Evolutionary conservation across 2,888 invertebrate genomes (phyloP).

Genomic region (Gisinianus flammeolus): DNA sequence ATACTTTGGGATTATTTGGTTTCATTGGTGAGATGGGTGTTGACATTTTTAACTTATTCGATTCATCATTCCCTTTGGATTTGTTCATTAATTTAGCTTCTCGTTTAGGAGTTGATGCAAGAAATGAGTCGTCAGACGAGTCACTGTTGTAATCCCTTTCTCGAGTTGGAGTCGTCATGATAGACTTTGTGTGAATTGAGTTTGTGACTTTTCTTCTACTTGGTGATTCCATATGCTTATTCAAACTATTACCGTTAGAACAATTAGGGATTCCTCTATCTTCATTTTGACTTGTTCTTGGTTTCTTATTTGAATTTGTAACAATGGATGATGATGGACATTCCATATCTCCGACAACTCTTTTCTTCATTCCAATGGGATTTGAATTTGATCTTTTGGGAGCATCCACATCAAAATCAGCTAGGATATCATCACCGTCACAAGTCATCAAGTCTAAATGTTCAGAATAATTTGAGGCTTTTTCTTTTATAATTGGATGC

Average conservation of each 20-base stretch:
- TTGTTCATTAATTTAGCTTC: not conserved
- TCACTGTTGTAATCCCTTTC: not conserved
- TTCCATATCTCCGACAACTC: not conserved
- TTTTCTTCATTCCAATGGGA: not conserved
- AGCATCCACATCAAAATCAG: not conserved
- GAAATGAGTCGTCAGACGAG: not conserved
- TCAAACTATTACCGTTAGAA: not conserved
- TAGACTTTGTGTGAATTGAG: not conserved
- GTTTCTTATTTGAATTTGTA: no score
- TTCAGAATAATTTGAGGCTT: not conserved
- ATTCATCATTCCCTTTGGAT: not conserved
- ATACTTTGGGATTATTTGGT: no score
- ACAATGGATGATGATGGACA: not conserved
- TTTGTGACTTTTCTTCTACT: not conserved
- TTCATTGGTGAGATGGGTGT: no score
- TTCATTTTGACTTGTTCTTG: not conserved
- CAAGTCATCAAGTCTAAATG: constrained; percentile 6
- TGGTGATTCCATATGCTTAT: not conserved
- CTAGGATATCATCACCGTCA: not conserved
- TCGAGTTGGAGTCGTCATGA: not conserved
- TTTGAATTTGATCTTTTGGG: not conserved
- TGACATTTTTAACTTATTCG: not conserved
- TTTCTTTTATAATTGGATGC: no score
- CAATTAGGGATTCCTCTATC: not conserved
- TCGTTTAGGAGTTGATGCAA: not conserved